A percentile compares a stretch with the other conserved stretches of the same genome.
Conservation (phyloP, 2,797 vertebrate genomes). For the Phalanger gymnotis region DNA sequence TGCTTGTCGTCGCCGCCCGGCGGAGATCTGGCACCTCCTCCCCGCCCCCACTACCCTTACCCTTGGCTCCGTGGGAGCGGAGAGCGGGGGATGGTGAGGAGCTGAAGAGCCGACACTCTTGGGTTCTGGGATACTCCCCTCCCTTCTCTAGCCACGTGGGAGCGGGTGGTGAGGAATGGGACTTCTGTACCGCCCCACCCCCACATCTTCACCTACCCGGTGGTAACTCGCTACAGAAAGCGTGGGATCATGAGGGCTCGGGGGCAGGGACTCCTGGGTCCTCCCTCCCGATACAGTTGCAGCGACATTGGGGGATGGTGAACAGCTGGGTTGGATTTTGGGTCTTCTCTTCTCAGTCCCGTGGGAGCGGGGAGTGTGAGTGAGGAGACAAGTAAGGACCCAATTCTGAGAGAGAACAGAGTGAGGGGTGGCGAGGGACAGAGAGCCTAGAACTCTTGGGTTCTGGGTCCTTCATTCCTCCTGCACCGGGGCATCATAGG, state of each 20-base stretch:
- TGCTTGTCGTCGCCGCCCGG: constrained; percentile 72
- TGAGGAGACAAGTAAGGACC: background rate
- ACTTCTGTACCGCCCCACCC: background rate
- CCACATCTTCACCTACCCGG: too few species aligned
- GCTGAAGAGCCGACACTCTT: constrained; percentile 10
- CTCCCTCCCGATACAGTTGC: background rate
- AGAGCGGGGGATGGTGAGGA: constrained; percentile 55
- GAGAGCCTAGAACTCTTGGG: background rate
- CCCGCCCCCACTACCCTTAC: background rate
- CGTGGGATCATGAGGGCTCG: background rate
- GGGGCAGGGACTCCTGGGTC: background rate
- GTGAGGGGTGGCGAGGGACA: background rate
- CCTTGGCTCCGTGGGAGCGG: background rate
- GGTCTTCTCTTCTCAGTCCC: background rate
- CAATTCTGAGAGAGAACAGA: background rate
- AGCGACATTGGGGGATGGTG: background rate
- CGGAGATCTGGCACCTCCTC: constrained; percentile 66
- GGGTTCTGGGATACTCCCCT: background rate
- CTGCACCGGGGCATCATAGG: background rate
- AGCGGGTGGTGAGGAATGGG: background rate
- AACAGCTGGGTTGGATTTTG: background rate
- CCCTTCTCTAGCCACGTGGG: background rate
- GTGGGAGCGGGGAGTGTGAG: background rate
- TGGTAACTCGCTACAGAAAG: background rate
- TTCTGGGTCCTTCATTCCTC: background rate